Percentiles rank a stretch among this genome's conserved stretches.
Conservation (phyloP, 2,113 vertebrate genomes). For the Tetrax tetrax region DNA sequence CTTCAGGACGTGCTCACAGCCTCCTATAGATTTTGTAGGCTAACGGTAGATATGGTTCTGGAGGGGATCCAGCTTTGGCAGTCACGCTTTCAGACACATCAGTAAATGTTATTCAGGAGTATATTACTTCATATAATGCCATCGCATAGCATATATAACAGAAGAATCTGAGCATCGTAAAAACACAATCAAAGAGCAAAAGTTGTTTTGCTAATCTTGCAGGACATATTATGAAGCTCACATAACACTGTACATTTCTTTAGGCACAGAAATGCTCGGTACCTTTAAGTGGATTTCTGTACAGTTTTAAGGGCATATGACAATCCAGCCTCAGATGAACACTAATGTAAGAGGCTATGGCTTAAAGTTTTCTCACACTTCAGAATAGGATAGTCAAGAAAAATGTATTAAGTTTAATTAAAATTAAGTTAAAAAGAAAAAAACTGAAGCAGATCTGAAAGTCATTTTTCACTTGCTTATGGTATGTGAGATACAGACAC, state of each 20-base stretch:
- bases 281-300: not conserved
- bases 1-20: not conserved
- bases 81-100: not conserved
- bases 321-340: not conserved
- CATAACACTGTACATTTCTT: not conserved
- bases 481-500: not conserved
- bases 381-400: not conserved
- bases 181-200: not conserved
- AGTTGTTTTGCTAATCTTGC: not conserved
- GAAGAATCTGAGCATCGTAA: not conserved
- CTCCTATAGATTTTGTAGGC: not conserved
- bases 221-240: not conserved
- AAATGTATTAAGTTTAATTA: not conserved
- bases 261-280: not conserved
- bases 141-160: not conserved
- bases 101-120: not conserved
- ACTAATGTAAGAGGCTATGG: not conserved
- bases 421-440: not conserved
- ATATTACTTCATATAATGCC: not conserved
- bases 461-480: not conserved
- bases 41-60: not conserved
- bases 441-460: not conserved
- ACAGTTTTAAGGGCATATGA: not conserved
- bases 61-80: not conserved
- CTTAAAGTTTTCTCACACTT: not conserved